Evolutionary conservation across 1,140 invertebrate genomes (phyloP), one percentile per base, ranked within the genome.

Genomic region (Drosophila ercepeae): DNA sequence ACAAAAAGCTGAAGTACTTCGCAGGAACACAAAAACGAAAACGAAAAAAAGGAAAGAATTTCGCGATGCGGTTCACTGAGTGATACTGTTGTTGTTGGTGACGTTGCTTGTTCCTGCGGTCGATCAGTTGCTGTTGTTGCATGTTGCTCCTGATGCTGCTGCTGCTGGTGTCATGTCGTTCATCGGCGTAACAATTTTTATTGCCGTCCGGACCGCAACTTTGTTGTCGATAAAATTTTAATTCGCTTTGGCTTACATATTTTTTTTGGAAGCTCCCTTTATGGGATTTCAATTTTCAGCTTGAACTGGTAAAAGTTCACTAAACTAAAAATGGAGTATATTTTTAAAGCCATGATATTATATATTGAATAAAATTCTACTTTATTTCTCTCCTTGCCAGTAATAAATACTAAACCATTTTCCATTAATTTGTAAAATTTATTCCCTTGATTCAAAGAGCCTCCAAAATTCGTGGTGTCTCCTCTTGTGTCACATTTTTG

Each of bases 201-300:
- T 72, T 73, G 60, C 70, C 19, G 52, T 36, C 81, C 53, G 58
- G 64, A 70, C 81, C 82, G 76, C 81, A 86, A 88, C 72, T 76
- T 88, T 81, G 82, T 86, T 86, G 81, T 73, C 76, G 82, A 86
- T 86, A 86, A 81, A 86, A 88, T 86, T 86, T 86, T 88, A 86
- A 86, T 86, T 81, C 73, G 61, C 76, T 69, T 84, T 74, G 72
- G 71, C 72, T 79, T 74, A 39, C 52, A 48, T 71, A 61, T 75
- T 68, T 61, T 70, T 48, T 19, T 34, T 59, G 7, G 25, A 32
- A 32, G 29, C 27, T 55, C 44, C 71, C 14, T 55, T 53, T 59
- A 45, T 77, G 59, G 32, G 57, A 55, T 34, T 71, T 70, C 57
- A 60, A 60, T 71, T 71, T 39, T 72, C 9, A 19, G 63, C 27